Evolutionary conservation across 23 tunicate species (phyloP), one percentile per base, ranked within the genome.

Genomic region (Botrylloides violaceus): DNA sequence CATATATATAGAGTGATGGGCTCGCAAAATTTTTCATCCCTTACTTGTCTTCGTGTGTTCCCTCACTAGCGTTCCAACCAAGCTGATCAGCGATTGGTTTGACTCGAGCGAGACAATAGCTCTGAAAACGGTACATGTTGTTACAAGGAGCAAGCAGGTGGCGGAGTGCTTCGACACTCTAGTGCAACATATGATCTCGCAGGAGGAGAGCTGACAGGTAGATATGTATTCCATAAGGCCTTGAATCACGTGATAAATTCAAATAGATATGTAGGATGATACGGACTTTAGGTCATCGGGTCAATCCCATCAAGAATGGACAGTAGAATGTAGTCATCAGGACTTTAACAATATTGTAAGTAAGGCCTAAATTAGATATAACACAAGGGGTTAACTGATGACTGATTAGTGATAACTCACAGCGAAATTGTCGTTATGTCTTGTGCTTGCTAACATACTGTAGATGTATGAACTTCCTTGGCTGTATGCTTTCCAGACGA

Each of bases 401-500:
- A n/a, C n/a, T n/a, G n/a, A 43, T 15, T 43, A 15, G 53, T 15
- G 15, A 43, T 43, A 9, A 43, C 53, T 43, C 34, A 59, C 79
- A 34, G 36, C 19, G 30, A 75, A 75, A 28, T 75, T 62, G 4
- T 22, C 1, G 43, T 75, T 59, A 12, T 59, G 34, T 24, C n/a
- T 49, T 0, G 92, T 64, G 49, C 71, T 76, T 61, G 75, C 76
- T 39, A 95, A 64, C 92, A 83, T 84, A 19, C 31, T 64, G 18
- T 80, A 61, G 57, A 95, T 95, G 72, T 95, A 95, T 33, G 92
- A 87, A 49, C 92, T 95, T 53, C 99, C 88, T 19, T 70, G 20
- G 1, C 73, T 34, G 50, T 81, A 95, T 1, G 88, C 71, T 34
- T 65, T 76, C 99, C 99, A 95, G 18, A 79, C 96, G 55, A 71